A percentile compares a stretch with the other conserved stretches of the same genome.
Evolutionary conservation across 2,113 vertebrate species (phyloP).

Genomic region (rat (Rattus norvegicus)): GRCr8 NC_086021.1:85030001-85030500

Average conservation of each 20-base stretch:
- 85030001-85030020: no score
- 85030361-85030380: neutral
- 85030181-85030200: neutral
- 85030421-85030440: conserved; percentile 7
- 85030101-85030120: neutral
- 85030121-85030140: no score
- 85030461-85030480: conserved; percentile 13
- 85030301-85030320: neutral
- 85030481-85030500: neutral
- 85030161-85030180: no score
- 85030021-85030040: no score
- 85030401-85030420: neutral
- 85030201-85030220: neutral
- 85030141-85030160: neutral
- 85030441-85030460: conserved; percentile 38
- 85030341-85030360: neutral
- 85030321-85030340: neutral
- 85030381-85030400: neutral
- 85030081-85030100: neutral
- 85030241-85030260: no score
- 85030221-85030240: neutral
- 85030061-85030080: neutral
- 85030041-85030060: neutral
- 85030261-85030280: neutral
- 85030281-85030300: neutral